phyloP scores from a whole-genome alignment of 2,888 invertebrate species.

The Drosophila longiperda region DNA sequence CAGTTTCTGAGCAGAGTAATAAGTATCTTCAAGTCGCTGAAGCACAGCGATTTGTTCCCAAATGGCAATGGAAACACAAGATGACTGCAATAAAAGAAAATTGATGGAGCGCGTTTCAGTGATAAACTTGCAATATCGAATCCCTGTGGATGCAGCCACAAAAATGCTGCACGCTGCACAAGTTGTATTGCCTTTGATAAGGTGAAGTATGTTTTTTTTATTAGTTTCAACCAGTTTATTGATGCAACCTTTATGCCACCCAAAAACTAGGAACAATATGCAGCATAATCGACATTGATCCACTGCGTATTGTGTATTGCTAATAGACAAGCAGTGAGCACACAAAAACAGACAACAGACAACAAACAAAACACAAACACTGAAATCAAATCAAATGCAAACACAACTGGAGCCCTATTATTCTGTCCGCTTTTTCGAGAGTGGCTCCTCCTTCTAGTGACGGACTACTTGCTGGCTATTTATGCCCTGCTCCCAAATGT shows the following conservation, averaged over 20 bases:
- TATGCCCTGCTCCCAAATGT: not conserved
- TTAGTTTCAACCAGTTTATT: not conserved
- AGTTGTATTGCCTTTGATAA: not conserved
- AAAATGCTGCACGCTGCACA: too few species aligned
- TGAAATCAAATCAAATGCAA: slow-evolving; percentile 3
- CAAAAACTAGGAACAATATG: not conserved
- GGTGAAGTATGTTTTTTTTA: not conserved
- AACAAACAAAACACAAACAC: not conserved
- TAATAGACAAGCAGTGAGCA: not conserved
- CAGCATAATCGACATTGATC: not conserved
- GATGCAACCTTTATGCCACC: not conserved
- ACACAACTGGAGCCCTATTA: slow-evolving; percentile 1
- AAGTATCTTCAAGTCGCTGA: too few species aligned
- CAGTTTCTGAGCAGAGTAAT: too few species aligned
- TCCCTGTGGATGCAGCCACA: not conserved
- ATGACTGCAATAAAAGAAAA: not conserved
- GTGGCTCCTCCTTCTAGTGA: not conserved
- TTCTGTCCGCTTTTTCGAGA: not conserved
- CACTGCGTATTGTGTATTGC: not conserved
- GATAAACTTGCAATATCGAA: not conserved
- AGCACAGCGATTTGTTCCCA: too few species aligned
- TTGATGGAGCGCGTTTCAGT: not conserved
- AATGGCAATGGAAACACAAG: too few species aligned
- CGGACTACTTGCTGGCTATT: not conserved
- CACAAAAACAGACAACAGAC: too few species aligned